Conservation (phyloP, 2,797 vertebrate species). For the Sebastes steindachneri region DNA sequence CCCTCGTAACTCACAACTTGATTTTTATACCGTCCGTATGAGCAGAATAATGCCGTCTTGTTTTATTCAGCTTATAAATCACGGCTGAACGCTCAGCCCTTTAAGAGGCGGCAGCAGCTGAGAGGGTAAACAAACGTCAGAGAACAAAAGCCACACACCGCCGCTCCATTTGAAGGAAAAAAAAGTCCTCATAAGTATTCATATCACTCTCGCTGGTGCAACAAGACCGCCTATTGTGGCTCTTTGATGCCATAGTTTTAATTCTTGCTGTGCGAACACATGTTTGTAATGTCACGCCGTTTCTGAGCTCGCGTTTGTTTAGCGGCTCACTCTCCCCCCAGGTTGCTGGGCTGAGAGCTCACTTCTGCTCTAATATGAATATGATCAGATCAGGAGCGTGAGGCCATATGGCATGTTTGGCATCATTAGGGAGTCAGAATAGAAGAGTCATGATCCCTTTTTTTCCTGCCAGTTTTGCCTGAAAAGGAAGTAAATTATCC, state of each 20-base stretch:
- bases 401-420: conserved; percentile 41
- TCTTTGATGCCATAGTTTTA: conserved; percentile 50
- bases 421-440: conserved; percentile 28
- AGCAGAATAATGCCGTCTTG: conserved; percentile 54
- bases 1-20: conserved; percentile 42
- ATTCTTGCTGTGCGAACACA: conserved; percentile 47
- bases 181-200: conserved; percentile 65
- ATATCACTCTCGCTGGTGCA: conserved; percentile 48
- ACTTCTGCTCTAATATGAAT: conserved; percentile 17
- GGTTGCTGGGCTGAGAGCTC: conserved; percentile 15
- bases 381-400: conserved; percentile 25
- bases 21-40: conserved; percentile 44
- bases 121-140: conserved; percentile 33
- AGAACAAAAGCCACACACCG: conserved; percentile 67
- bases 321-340: background rate
- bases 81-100: conserved; percentile 37
- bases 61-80: conserved; percentile 68
- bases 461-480: conserved; percentile 19
- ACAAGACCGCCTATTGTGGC: conserved; percentile 43
- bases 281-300: conserved; percentile 10
- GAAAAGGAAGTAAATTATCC: conserved; percentile 27
- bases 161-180: conserved; percentile 4
- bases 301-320: background rate
- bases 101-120: conserved; percentile 35
- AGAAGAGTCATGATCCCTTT: background rate